Conservation (phyloP, 2,888 invertebrate species). For the Maniola hyperantus region DNA sequence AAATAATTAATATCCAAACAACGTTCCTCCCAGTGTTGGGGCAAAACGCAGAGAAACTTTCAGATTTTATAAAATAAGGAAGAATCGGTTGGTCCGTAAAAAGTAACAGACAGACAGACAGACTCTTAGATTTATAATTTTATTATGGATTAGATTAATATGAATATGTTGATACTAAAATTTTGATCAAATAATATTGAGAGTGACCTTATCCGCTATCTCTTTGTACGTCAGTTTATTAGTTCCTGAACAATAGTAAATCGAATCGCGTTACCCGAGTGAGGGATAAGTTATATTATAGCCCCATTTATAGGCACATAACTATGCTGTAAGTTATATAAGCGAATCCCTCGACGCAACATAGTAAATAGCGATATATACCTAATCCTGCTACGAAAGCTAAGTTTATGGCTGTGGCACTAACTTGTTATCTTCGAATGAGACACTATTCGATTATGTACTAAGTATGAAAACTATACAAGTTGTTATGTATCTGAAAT, state of each 20-base stretch:
- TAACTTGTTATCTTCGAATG: conserved; percentile 9
- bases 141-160: too few species aligned
- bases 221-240: conserved; percentile 4
- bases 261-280: conserved; percentile 26
- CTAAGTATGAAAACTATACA: neutral
- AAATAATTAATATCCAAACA: too few species aligned
- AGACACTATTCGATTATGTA: neutral
- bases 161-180: too few species aligned
- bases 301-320: conserved; percentile 23
- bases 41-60: too few species aligned
- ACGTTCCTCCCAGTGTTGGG: too few species aligned
- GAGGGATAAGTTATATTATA: conserved; percentile 33
- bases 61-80: too few species aligned
- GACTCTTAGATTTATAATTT: too few species aligned
- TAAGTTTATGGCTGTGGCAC: conserved; percentile 2
- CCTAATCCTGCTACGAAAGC: neutral
- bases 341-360: conserved; percentile 20
- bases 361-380: conserved; percentile 6
- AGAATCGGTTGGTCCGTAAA: too few species aligned
- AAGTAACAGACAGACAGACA: too few species aligned
- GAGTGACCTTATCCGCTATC: conserved; percentile 7
- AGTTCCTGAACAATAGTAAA: conserved; percentile 33
- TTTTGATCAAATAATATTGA: neutral
- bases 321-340: conserved; percentile 15
- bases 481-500: too few species aligned